Conservation (phyloP, 2,888 invertebrate genomes). For the Chalcis sispes region DNA sequence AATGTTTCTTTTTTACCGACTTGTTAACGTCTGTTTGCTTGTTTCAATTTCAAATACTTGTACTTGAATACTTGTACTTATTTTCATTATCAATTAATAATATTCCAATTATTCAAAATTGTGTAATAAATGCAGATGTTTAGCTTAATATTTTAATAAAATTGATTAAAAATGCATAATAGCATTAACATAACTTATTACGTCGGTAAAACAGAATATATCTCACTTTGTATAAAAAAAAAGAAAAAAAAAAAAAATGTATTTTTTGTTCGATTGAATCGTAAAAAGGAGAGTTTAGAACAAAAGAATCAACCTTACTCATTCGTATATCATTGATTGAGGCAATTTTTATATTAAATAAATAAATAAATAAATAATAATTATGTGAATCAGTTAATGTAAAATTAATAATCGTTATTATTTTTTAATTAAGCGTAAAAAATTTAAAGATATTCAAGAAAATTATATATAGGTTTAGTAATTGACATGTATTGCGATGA, state of each 20-base stretch:
- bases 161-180: no score
- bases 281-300: slow-evolving; percentile 8
- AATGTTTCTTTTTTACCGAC: slow-evolving; percentile 15
- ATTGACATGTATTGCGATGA: slow-evolving; percentile 49
- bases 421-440: slow-evolving; percentile 32
- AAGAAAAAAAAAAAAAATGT: no score
- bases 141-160: no score
- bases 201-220: neutral
- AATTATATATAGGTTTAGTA: slow-evolving; percentile 27
- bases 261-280: slow-evolving; percentile 15
- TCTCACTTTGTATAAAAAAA: slow-evolving; percentile 16
- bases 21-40: no score
- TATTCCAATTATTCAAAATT: no score
- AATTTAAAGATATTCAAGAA: slow-evolving; percentile 8
- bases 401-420: slow-evolving; percentile 57
- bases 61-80: no score
- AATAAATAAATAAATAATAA: slow-evolving; percentile 41
- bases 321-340: slow-evolving; percentile 51
- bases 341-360: slow-evolving; percentile 55
- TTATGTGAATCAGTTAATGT: slow-evolving; percentile 49
- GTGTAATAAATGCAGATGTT: no score
- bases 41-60: no score
- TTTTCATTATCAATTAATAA: no score
- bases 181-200: no score
- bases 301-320: slow-evolving; percentile 53